Conservation (phyloP, 2,113 vertebrate genomes). For the Corythornis cristatus region DNA sequence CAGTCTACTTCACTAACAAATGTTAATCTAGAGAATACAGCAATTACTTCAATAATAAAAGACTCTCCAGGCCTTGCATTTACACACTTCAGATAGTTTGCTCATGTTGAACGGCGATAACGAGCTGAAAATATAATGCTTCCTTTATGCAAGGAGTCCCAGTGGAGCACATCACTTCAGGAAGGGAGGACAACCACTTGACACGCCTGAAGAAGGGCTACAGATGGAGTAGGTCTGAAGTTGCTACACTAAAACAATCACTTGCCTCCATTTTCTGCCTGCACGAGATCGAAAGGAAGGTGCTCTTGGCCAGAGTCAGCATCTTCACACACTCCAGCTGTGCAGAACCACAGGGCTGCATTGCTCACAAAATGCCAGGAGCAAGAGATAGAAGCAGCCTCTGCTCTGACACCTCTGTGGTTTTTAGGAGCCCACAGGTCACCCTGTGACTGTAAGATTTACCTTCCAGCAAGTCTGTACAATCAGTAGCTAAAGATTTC, state of each 20-base stretch:
- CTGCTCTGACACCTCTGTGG: rapidly evolving
- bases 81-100: neutral
- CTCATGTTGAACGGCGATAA: rapidly evolving
- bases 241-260: rapidly evolving
- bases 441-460: rapidly evolving
- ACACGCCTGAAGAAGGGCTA: neutral
- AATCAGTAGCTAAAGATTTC: neutral
- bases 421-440: neutral
- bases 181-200: neutral
- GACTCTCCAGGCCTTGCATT: neutral
- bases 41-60: neutral
- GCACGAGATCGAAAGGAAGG: rapidly evolving
- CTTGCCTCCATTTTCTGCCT: too few species aligned
- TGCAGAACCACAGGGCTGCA: neutral
- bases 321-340: rapidly evolving
- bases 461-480: neutral
- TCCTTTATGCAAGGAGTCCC: neutral
- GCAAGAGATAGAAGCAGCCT: neutral
- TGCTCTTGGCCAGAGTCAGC: neutral
- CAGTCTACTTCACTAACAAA: neutral
- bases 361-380: rapidly evolving
- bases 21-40: neutral
- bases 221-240: neutral
- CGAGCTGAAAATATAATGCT: rapidly evolving
- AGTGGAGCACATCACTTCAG: rapidly evolving